Evolutionary conservation across 2,888 invertebrate species (phyloP), one percentile per base, ranked within the genome.

Genomic region (Lypha dubia): DNA sequence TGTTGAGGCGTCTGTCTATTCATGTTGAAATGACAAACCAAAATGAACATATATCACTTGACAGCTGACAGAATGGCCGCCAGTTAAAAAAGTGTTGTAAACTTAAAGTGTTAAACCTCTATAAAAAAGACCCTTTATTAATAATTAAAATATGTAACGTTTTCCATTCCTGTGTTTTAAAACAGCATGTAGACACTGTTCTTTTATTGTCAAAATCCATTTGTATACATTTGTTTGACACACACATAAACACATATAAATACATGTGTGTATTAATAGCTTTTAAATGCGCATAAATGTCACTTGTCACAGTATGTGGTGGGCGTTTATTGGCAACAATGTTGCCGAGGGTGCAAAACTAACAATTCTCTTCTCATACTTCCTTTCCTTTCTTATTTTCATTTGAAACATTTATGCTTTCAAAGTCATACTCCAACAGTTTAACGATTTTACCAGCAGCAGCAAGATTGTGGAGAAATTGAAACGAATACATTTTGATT

Each of bases 261-360:
- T 24, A 24, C 11, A 41, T 70, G 20, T 60, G 24, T 20, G 20
- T 76, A 76, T 82, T 75, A 49, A 81, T 84, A 79, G 68, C 81
- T 77, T 79, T 79, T 84, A 81, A 84, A 84, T 84, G 81, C 81
- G 77, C 81, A 84, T 84, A 84, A 84, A 84, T 84, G 84, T 84
- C 84, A 84, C 77, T 84, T 84, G 84, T 84, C 84, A 81, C 84
- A 84, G 84, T 70, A 81, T 84, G 81, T 84, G 81, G 81, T 84
- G 81, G 81, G 81, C 77, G 84, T 84, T 62, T 77, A 82, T 82
- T 82, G 81, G 70, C 75, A 76, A 56, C 46, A 58, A 76, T 46
- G 17, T 76, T 70, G 70, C 41, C 41, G 44, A 70, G 63, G 68
- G 75, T 70, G 15, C 15, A 35, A 35, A 65, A 44, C n/a, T 15